phyloP scores from a whole-genome alignment of 2,797 vertebrate genomes.

The Mus minutoides region DNA sequence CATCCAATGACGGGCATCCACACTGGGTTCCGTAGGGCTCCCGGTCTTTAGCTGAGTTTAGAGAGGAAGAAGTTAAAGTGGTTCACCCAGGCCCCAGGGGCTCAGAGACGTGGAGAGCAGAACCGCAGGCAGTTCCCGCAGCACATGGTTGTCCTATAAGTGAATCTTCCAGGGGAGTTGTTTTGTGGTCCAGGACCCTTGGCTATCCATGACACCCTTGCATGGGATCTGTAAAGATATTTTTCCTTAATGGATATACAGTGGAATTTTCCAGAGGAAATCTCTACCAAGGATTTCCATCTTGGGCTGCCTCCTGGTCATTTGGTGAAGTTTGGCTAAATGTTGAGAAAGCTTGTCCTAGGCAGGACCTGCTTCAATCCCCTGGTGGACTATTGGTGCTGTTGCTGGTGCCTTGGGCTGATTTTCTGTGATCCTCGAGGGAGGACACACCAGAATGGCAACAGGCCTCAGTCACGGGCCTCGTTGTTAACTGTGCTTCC shows the following conservation, averaged over 20 bases:
- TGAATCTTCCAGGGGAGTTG: neutral
- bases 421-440: neutral
- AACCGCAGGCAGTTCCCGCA: neutral
- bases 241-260: neutral
- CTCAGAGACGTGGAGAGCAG: neutral
- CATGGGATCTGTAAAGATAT: neutral
- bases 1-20: neutral
- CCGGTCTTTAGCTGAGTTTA: neutral
- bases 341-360: neutral
- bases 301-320: neutral
- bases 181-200: neutral
- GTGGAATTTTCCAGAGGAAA: neutral
- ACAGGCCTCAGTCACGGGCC: neutral
- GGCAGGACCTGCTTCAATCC: neutral
- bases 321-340: neutral
- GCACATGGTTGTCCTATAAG: neutral
- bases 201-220: neutral
- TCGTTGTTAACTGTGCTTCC: neutral
- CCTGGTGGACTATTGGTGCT: neutral
- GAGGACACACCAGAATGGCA: neutral
- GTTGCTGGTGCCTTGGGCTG: neutral
- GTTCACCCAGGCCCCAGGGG: neutral
- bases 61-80: neutral
- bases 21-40: neutral
- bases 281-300: neutral